These are phyloP conservation scores for Gouania willdenowi DNA, from an alignment of 2,797 vertebrate species.

Conservation along the genomic window DNA sequence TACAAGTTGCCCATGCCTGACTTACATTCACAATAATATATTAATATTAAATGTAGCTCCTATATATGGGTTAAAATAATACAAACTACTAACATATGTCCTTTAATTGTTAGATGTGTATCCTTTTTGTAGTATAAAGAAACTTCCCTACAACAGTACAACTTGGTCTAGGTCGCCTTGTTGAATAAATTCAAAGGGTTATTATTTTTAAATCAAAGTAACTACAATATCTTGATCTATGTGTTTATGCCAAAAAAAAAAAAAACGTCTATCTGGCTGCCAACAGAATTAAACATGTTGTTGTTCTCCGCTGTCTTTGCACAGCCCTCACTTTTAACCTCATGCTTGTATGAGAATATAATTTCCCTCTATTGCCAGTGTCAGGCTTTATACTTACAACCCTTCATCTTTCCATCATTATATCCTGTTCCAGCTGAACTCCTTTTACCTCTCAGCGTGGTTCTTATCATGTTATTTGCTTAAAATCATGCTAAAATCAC, in stretches of 20 bases:
- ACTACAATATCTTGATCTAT: background rate
- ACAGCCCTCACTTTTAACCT: background rate
- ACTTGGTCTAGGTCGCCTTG: background rate
- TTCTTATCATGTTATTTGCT: background rate
- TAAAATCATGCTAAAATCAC: background rate
- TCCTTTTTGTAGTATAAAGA: too few species aligned
- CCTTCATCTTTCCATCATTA: conserved; percentile 1
- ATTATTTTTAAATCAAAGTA: background rate
- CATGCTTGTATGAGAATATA: background rate
- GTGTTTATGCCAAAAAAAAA: background rate
- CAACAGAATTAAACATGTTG: background rate
- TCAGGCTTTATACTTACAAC: background rate
- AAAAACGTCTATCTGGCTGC: background rate
- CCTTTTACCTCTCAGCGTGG: background rate
- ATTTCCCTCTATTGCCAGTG: background rate
- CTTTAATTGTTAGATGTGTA: background rate
- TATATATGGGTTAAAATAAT: too few species aligned
- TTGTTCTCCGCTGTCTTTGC: background rate
- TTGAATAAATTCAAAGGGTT: background rate
- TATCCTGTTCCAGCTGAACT: conserved; percentile 2
- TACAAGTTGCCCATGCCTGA: too few species aligned
- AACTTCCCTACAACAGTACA: too few species aligned
- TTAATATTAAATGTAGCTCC: too few species aligned
- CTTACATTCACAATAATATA: too few species aligned
- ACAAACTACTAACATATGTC: background rate